These are phyloP conservation scores for Myodes glareolus DNA, from an alignment of 2,113 vertebrate species.

Conservation along the genomic window DNA sequence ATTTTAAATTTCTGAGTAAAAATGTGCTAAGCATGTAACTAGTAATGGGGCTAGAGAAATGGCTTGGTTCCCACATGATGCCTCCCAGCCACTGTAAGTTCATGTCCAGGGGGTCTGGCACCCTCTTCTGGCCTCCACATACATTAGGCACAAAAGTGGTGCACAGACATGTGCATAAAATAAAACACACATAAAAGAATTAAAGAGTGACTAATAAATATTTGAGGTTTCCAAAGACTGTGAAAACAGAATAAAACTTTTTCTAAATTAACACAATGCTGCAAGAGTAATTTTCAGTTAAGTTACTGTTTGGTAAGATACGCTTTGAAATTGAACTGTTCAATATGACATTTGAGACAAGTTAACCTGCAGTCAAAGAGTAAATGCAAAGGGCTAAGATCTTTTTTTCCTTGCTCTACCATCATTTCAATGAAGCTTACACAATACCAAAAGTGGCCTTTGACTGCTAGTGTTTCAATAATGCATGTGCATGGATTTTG, in stretches of 20 bases:
- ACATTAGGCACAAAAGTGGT: neutral
- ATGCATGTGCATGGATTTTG: neutral
- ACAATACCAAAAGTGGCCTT: neutral
- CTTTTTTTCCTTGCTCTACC: neutral
- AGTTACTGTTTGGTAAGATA: conserved; percentile 9
- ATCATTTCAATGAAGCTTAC: neutral
- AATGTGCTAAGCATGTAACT: neutral
- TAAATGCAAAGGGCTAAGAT: conserved; percentile 14
- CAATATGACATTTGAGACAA: neutral
- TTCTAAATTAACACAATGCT: neutral
- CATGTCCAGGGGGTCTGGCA: neutral
- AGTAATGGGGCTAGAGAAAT: neutral
- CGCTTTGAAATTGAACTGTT: conserved; percentile 10
- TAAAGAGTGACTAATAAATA: neutral
- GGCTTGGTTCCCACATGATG: too few species aligned
- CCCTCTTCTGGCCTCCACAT: neutral
- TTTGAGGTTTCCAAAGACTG: neutral
- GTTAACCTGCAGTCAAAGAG: neutral
- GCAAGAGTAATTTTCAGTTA: neutral
- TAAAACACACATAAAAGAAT: neutral
- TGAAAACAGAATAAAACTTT: neutral
- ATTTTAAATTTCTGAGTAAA: conserved; percentile 20
- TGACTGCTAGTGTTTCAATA: neutral
- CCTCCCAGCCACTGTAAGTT: neutral
- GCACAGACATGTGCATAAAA: neutral